A percentile compares a stretch with the other conserved stretches of the same genome.
phyloP scores from a whole-genome alignment of 2,113 vertebrate genomes.

The Cynopterus brachyotis region DNA sequence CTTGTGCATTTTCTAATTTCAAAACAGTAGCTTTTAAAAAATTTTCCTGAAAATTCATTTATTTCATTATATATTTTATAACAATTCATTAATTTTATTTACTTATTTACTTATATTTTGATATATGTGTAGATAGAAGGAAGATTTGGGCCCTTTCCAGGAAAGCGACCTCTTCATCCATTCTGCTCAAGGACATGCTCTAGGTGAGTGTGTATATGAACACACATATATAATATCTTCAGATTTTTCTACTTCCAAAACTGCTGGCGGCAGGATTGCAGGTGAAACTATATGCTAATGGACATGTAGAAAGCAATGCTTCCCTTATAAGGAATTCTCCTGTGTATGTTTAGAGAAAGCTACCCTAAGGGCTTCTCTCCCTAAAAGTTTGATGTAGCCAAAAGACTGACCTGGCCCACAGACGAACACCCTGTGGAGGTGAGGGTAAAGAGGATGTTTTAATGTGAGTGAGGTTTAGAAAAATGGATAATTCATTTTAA shows the following conservation, averaged over 20 bases:
- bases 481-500: conserved; percentile 78
- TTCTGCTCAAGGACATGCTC: background rate
- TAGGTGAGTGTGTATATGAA: conserved; percentile 42
- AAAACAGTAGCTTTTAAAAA: background rate
- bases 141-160: conserved; percentile 14
- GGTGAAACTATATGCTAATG: conserved; percentile 34
- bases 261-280: background rate
- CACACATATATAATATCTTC: conserved; percentile 47
- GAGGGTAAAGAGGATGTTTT: conserved; percentile 38
- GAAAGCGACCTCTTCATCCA: conserved; percentile 19
- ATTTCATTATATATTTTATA: background rate
- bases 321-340: background rate
- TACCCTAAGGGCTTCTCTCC: background rate
- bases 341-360: background rate
- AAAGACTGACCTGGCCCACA: background rate
- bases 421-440: conserved; percentile 6
- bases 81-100: background rate
- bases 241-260: conserved; percentile 27
- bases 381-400: background rate
- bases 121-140: background rate
- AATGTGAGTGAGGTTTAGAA: conserved; percentile 77
- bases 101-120: background rate
- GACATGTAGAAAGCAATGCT: background rate
- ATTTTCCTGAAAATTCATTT: background rate
- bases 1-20: background rate